Evolutionary conservation across 2,888 invertebrate genomes (phyloP), one percentile per base, ranked within the genome.

Genomic region (Oscheius sp.): DNA sequence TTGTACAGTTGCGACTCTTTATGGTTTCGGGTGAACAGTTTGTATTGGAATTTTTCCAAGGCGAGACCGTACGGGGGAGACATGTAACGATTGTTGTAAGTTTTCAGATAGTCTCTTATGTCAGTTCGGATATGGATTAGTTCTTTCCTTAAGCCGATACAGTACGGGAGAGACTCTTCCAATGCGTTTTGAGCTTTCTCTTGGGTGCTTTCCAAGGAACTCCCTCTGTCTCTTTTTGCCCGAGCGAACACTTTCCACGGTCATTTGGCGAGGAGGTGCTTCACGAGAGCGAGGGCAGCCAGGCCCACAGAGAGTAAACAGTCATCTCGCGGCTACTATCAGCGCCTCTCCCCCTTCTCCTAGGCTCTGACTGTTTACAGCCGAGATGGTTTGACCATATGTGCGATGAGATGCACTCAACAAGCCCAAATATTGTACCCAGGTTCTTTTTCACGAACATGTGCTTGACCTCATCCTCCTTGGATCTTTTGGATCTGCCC

Each of bases 221-320:
- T 48, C 48, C 48, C 48, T 63, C 48, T 42, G 21, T 21, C 21
- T 21, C 21, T 29, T 62, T 62, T 37, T 9, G 32, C 60, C 60
- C 60, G 42, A 42, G 29, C 63, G 63, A 63, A 63, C 63, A 50
- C 50, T 63, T 63, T 63, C n/a, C 48, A 21, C 63, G 63, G 63
- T 63, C 63, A 63, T 63, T 63, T 47, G 63, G 47, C 13, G 63
- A 42, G 42, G 42, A 42, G 63, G 50, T 63, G 63, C 63, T 63
- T 63, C 42, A 42, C 42, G 42, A 42, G 42, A 42, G 42, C 63
- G 63, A 63, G 63, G 63, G 47, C 63, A 63, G 63, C 21, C 21
- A 21, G 62, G 48, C 63, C 42, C 42, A 42, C 42, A 42, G 42
- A 42, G 42, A 42, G 42, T 42, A 63, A 63, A 63, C 63, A 63